Evolutionary conservation across 2,888 invertebrate genomes (phyloP), one percentile per base, ranked within the genome.

Genomic region (Epirrita christyi): DNA sequence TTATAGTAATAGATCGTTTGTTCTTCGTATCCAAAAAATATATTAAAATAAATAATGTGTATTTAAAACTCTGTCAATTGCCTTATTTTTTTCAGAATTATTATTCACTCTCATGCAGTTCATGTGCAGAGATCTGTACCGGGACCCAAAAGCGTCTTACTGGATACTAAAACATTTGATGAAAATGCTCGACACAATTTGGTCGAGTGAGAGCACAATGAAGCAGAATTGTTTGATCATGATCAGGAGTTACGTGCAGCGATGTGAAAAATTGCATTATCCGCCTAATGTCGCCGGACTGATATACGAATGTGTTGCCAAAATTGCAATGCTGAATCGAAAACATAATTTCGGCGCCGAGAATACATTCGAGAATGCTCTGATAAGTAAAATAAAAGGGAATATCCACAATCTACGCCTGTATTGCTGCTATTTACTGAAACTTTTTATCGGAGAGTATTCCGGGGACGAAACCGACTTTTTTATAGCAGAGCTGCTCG

Each of bases 171-270:
- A 73, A 61, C 73, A 85, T 41, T 71, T 92, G 48, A 62, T 78
- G 10, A 71, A 72, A 43, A 78, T 90, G 59, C 75, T 92, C 8
- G 82, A 86, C 28, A 68, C 70, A 9, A 74, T 92, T 32, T 87
- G 85, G 82, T 48, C 65, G 4, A 66, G 74, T 14, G 79, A 83
- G 13, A 76, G 70, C 45, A 74, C 73, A 7, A 80, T 81, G 63
- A 85, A 80, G 59, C 79, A 85, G 42, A 92, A 92, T 70, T 88
- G 90, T 68, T 69, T 78, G 38, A 92, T 92, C 29, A 90, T 92
- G 88, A 73, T 92, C 6, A 83, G 75, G 55, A 81, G 90, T 47
- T 92, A 88, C 60, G 69, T 91, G 43, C 78, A 81, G 21, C 75
- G 88, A 21, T 86, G 86, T 63, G 76, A 81, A 41, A 85, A 84